Evolutionary conservation across 1,140 invertebrate species (phyloP).

Genomic region (Calycopis cecrops): DNA sequence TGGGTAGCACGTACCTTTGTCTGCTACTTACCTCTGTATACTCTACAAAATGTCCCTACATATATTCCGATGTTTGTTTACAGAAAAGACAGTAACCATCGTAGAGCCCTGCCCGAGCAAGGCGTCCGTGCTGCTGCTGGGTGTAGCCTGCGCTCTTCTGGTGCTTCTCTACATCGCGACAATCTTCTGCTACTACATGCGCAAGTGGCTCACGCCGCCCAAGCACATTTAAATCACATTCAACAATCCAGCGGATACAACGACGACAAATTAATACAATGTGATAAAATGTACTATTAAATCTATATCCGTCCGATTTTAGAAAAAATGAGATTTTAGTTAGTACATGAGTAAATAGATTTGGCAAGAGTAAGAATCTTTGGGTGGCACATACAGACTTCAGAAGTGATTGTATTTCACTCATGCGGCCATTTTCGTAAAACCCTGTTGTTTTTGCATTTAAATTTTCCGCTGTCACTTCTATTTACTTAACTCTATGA

Average conservation of each 20-base stretch:
- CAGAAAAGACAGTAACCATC: constrained; percentile 91
- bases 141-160: constrained; percentile 91
- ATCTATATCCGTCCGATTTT: constrained; percentile 10
- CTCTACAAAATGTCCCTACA: too few species aligned
- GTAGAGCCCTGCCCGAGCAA: constrained; percentile 93
- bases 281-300: constrained; percentile 10
- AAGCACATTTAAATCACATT: constrained; percentile 79
- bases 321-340: constrained; percentile 9
- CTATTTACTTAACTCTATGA: constrained; percentile 27
- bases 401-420: too few species aligned
- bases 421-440: too few species aligned
- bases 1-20: too few species aligned
- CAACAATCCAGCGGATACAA: constrained; percentile 20
- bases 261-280: constrained; percentile 9
- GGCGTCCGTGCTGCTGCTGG: constrained; percentile 89
- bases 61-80: constrained; percentile 36
- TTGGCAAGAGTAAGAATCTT: not conserved
- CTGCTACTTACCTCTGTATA: too few species aligned
- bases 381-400: too few species aligned
- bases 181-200: constrained; percentile 93
- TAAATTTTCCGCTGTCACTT: not conserved
- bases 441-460: too few species aligned
- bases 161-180: constrained; percentile 93
- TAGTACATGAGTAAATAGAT: constrained; percentile 7
- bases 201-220: constrained; percentile 89